A percentile compares a stretch with the other conserved stretches of the same genome.
These are phyloP conservation scores for Ariopsis seemanni DNA, from an alignment of 2,113 vertebrate genomes.

Conservation along the genomic window DNA sequence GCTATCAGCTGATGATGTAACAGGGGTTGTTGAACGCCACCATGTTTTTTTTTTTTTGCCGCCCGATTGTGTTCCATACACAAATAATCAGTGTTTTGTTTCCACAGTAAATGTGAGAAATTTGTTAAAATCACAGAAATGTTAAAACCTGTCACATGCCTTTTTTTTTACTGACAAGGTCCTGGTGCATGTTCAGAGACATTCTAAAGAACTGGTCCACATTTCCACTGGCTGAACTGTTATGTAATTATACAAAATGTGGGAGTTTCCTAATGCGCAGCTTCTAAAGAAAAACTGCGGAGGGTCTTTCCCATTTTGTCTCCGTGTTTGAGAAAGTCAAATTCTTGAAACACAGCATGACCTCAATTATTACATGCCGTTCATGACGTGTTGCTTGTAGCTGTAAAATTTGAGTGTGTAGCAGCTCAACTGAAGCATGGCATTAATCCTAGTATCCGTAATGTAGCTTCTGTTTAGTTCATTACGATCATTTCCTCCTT, in stretches of 20 bases:
- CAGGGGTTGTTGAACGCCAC: background rate
- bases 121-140: constrained; percentile 1
- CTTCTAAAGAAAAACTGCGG: background rate
- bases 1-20: background rate
- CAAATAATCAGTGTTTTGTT: background rate
- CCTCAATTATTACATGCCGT: background rate
- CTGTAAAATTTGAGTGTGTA: background rate
- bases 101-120: constrained; percentile 16
- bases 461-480: background rate
- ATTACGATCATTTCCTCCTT: background rate
- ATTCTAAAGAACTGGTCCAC: background rate
- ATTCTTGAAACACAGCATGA: background rate
- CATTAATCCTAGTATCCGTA: background rate
- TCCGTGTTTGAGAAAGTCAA: background rate
- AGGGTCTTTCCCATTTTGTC: background rate
- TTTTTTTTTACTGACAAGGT: background rate
- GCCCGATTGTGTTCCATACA: background rate
- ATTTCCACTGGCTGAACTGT: constrained; percentile 1
- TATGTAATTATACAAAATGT: background rate
- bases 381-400: background rate
- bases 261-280: background rate
- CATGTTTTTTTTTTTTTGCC: background rate
- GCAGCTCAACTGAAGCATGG: background rate
- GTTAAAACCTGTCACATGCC: background rate
- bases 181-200: background rate